Evolutionary conservation across 2,797 vertebrate species (phyloP).

Genomic region (Cynopterus sphinx): DNA sequence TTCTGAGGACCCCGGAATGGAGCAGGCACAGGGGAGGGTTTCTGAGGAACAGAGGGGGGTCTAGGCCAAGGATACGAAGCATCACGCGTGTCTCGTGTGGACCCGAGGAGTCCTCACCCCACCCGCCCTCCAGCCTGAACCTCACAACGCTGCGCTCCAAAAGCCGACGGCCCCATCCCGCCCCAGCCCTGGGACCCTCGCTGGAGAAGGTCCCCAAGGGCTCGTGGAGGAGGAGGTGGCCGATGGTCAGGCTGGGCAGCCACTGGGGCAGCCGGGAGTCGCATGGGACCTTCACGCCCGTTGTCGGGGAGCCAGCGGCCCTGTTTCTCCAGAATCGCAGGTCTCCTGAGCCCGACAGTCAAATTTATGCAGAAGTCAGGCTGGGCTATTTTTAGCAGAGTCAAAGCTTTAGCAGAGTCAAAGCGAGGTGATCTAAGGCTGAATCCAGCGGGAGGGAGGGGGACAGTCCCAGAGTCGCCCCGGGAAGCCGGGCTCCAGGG

Average conservation of each 20-base stretch:
- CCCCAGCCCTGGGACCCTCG: too few relatives aligned
- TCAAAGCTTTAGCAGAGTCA: not conserved
- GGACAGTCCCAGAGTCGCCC: not conserved
- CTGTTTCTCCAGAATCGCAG: not conserved
- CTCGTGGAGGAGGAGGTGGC: not conserved
- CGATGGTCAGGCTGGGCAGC: not conserved
- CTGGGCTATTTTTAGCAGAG: constrained; percentile 17
- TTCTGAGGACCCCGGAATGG: not conserved
- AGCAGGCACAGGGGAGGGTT: too few relatives aligned
- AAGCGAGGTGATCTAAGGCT: not conserved
- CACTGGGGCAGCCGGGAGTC: not conserved
- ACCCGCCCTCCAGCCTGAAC: not conserved
- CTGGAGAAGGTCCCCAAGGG: not conserved
- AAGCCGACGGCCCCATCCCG: not conserved
- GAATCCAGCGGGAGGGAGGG: rapidly evolving
- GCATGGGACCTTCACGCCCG: rapidly evolving
- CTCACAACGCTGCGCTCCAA: not conserved
- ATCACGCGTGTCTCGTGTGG: rapidly evolving
- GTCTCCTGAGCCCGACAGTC: not conserved
- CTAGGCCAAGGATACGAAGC: not conserved
- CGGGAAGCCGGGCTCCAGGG: not conserved
- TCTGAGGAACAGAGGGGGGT: not conserved
- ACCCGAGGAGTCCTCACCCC: too few relatives aligned
- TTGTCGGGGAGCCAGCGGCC: rapidly evolving
- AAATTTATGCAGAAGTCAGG: not conserved